These are phyloP conservation scores for Brachionus koreanus DNA, from an alignment of 1,140 invertebrate species.

Conservation along the genomic window DNA sequence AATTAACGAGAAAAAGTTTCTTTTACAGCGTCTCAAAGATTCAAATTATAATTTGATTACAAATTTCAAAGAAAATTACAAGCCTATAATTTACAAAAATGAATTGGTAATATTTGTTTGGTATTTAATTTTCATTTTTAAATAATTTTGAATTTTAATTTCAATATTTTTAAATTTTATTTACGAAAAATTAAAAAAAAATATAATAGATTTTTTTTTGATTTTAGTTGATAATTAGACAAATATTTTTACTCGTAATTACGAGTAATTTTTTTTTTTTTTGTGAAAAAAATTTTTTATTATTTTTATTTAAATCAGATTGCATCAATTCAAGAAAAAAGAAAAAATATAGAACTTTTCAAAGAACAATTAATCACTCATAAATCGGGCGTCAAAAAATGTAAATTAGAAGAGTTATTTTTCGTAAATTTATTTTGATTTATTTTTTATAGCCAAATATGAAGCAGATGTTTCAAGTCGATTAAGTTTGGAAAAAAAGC, in stretches of 20 bases:
- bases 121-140: neutral
- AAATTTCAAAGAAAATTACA: slow-evolving; percentile 13
- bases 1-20: neutral
- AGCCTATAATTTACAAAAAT: neutral
- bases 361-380: neutral
- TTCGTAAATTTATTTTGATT: neutral
- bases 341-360: neutral
- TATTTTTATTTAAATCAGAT: neutral
- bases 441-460: neutral
- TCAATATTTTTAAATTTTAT: too few relatives aligned
- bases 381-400: neutral
- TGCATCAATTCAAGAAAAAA: neutral
- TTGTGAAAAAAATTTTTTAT: too few relatives aligned
- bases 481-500: neutral
- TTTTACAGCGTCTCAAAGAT: neutral
- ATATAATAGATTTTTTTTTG: too few relatives aligned
- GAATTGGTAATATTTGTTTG: neutral
- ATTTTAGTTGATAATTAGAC: too few relatives aligned
- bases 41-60: neutral
- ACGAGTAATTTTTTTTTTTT: too few relatives aligned
- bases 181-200: too few relatives aligned
- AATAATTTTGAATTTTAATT: neutral
- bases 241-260: too few relatives aligned
- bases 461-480: neutral
- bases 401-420: neutral